These are phyloP conservation scores for Sarcophilus harrisii DNA, from an alignment of 2,797 vertebrate genomes.

Conservation along the genomic window DNA sequence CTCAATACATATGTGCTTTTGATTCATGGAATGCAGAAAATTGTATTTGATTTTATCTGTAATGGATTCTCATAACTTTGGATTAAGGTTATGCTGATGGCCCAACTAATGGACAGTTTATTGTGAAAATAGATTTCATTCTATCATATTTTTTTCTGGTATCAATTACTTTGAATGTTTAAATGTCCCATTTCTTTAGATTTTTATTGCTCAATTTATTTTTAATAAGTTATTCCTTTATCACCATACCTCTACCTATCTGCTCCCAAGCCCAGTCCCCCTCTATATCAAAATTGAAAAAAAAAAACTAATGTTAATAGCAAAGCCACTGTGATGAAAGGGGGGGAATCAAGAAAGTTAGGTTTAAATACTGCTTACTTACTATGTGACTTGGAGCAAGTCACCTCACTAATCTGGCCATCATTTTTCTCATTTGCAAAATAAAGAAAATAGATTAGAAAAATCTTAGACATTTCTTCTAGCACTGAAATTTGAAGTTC, in stretches of 20 bases:
- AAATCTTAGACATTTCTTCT: neutral
- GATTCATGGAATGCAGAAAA: constrained; percentile 80
- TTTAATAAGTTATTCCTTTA: constrained; percentile 46
- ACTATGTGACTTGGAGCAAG: neutral
- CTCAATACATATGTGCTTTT: constrained; percentile 74
- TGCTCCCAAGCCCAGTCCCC: neutral
- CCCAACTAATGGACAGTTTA: constrained; percentile 78
- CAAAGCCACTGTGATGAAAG: neutral
- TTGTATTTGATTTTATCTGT: constrained; percentile 81
- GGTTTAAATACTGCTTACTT: neutral
- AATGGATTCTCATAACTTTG: constrained; percentile 82
- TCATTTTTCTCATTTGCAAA: neutral
- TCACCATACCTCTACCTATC: neutral
- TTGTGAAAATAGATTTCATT: constrained; percentile 75
- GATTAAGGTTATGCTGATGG: constrained; percentile 78
- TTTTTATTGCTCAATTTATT: constrained; percentile 83
- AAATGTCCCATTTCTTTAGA: constrained; percentile 80
- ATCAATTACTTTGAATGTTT: constrained; percentile 83
- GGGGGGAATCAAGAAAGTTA: neutral
- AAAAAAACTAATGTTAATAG: neutral
- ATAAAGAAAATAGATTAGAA: neutral
- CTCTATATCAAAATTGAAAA: neutral
- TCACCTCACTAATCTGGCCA: neutral
- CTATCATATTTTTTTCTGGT: constrained; percentile 74
- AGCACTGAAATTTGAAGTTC: neutral